These are phyloP conservation scores for Thomomys bottae DNA, from an alignment of 2,113 vertebrate genomes.

Conservation along the genomic window DNA sequence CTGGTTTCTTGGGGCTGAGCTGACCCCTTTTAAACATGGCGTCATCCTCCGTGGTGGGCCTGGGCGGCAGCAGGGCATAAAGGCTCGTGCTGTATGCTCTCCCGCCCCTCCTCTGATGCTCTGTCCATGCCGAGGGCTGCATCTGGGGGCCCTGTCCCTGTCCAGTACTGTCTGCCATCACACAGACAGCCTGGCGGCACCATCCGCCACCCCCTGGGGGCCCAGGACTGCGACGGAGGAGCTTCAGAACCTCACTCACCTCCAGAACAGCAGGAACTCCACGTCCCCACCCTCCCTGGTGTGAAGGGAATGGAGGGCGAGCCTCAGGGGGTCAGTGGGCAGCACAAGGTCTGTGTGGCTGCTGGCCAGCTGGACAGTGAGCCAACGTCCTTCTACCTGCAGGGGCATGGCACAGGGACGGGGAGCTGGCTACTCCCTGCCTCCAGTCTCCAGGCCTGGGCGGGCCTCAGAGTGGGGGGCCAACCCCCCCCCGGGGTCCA, in stretches of 20 bases:
- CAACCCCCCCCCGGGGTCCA: background rate
- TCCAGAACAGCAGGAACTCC: constrained; percentile 45
- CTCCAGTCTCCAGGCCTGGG: too few relatives aligned
- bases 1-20: too few relatives aligned
- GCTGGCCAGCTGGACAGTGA: constrained; percentile 8
- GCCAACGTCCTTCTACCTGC: constrained; percentile 53
- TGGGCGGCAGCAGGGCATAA: too few relatives aligned
- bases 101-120: background rate
- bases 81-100: too few relatives aligned
- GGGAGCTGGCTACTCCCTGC: background rate
- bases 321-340: constrained; percentile 4
- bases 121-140: too few relatives aligned
- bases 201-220: too few relatives aligned
- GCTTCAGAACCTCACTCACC: background rate
- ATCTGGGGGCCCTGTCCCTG: too few relatives aligned
- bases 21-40: too few relatives aligned
- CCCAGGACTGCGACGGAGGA: background rate
- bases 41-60: too few relatives aligned
- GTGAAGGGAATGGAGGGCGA: background rate
- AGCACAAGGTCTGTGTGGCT: background rate
- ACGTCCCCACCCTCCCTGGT: background rate
- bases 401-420: fast-evolving
- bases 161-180: too few relatives aligned
- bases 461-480: background rate
- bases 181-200: too few relatives aligned